A percentile compares a stretch with the other conserved stretches of the same genome.
Evolutionary conservation across 2,797 vertebrate genomes (phyloP).

Genomic region (Mus spretus): DNA sequence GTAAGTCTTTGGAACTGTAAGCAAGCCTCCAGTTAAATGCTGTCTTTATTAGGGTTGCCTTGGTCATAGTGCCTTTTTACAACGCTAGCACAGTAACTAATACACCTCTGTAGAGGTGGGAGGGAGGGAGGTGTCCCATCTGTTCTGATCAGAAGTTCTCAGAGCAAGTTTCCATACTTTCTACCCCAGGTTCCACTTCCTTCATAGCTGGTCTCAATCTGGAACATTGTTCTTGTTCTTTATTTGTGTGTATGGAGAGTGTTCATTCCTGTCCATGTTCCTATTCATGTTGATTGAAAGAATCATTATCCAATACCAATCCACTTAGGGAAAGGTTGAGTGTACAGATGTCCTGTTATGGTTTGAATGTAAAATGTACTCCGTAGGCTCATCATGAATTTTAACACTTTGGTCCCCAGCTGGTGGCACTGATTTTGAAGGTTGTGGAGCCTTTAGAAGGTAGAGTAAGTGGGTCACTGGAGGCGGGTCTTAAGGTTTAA

Average conservation of each 20-base stretch:
- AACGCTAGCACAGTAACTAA: background rate
- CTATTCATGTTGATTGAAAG: background rate
- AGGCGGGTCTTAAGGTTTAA: background rate
- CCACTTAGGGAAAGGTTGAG: background rate
- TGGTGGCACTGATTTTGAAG: background rate
- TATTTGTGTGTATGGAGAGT: background rate
- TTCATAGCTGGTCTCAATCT: background rate
- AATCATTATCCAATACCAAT: background rate
- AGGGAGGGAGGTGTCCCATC: background rate
- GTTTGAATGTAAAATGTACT: background rate
- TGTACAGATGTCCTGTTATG: background rate
- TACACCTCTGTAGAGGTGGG: background rate
- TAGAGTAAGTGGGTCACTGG: background rate
- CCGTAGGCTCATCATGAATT: no score
- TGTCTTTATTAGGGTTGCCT: background rate
- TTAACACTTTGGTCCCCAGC: background rate
- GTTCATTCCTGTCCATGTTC: background rate
- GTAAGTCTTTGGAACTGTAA: background rate
- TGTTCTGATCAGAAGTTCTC: background rate
- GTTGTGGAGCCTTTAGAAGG: background rate
- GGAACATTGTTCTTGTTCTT: background rate
- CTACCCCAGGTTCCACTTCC: background rate
- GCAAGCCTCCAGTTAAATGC: background rate
- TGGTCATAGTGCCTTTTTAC: background rate
- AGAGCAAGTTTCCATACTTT: background rate